Conservation (phyloP, 2,113 vertebrate species). For the Bos javanicus region DNA sequence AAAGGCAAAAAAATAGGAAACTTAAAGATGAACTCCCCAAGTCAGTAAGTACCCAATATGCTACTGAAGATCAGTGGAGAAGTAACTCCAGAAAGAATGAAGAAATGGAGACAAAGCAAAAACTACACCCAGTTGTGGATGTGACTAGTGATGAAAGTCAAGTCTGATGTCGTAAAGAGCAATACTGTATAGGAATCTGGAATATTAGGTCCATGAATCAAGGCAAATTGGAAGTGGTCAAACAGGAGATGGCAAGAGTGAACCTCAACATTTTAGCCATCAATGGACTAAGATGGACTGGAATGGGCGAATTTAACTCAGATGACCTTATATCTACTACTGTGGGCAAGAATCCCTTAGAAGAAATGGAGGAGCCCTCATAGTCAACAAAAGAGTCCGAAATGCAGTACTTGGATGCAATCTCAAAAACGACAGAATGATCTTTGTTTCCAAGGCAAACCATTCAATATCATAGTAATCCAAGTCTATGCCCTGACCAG, state of each 20-base stretch:
- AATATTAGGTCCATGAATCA: background rate
- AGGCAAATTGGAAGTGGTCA: background rate
- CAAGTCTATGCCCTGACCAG: background rate
- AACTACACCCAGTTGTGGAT: background rate
- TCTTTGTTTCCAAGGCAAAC: background rate
- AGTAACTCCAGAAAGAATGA: background rate
- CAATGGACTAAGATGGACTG: background rate
- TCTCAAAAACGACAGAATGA: background rate
- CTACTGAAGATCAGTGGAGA: background rate
- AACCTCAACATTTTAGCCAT: background rate
- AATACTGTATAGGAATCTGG: background rate
- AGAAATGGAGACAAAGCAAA: background rate
- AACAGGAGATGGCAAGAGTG: background rate
- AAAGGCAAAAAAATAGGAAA: background rate
- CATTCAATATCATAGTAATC: background rate
- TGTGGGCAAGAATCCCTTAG: background rate
- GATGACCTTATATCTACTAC: background rate
- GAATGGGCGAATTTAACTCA: background rate
- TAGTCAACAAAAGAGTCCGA: background rate
- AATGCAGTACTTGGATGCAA: background rate
- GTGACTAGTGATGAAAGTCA: background rate
- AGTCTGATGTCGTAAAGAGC: background rate
- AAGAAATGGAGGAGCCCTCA: background rate
- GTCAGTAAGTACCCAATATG: background rate
- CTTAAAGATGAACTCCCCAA: background rate